These are phyloP conservation scores for Elegia similella DNA, from an alignment of 2,888 invertebrate species.

Conservation along the genomic window DNA sequence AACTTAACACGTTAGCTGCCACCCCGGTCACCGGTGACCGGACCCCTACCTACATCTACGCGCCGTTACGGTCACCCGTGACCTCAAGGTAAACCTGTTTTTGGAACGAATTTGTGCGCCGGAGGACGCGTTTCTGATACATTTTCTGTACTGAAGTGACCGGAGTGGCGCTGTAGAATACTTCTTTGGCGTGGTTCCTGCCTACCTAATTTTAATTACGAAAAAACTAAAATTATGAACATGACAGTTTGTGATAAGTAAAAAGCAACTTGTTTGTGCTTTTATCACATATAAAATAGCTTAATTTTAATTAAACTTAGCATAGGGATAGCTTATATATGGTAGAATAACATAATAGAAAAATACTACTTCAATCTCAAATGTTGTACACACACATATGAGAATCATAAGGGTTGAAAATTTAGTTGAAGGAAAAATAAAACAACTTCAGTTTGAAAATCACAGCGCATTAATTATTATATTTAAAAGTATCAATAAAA, in stretches of 20 bases:
- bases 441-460: not conserved
- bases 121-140: constrained; percentile 16
- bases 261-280: not conserved
- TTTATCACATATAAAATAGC: not conserved
- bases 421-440: not conserved
- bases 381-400: not conserved
- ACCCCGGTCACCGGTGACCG: constrained; percentile 6
- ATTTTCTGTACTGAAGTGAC: constrained; percentile 16
- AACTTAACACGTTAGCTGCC: not conserved
- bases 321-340: not conserved
- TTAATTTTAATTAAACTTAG: not conserved
- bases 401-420: not conserved
- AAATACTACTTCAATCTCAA: not conserved
- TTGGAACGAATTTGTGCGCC: constrained; percentile 18
- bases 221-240: constrained; percentile 1
- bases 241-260: constrained; percentile 3
- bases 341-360: not conserved
- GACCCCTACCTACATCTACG: constrained; percentile 1
- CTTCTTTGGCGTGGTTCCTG: constrained; percentile 15
- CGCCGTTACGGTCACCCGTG: constrained; percentile 18
- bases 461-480: not conserved
- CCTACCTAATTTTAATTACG: constrained; percentile 14
- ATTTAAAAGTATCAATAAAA: not conserved
- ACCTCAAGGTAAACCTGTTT: constrained; percentile 17
- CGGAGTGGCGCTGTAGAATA: constrained; percentile 19